Conservation (phyloP, 2,113 vertebrate genomes). For the Alaudala cheleensis region DNA sequence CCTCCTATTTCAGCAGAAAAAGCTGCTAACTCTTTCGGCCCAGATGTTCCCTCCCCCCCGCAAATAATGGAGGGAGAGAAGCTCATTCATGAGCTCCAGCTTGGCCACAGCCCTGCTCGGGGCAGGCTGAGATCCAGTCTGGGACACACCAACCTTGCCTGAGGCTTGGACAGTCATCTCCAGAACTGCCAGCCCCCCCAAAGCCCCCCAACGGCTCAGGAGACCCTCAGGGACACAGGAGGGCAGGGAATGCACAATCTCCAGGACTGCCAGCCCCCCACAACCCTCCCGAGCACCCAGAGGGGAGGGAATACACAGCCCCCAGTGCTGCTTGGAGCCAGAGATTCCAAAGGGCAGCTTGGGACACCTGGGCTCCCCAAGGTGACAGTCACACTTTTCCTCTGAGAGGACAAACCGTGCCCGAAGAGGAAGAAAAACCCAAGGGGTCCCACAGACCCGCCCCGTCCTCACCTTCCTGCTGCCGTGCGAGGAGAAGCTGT, state of each 20-base stretch:
- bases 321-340: fast-evolving
- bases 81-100: not conserved
- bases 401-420: fast-evolving
- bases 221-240: no score
- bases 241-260: no score
- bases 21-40: not conserved
- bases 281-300: not conserved
- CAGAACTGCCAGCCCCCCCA: not conserved
- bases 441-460: not conserved
- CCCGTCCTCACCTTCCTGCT: slow-evolving; percentile 82
- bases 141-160: not conserved
- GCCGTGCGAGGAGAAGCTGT: slow-evolving; percentile 77
- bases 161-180: not conserved
- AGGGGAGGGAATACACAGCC: not conserved
- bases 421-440: not conserved
- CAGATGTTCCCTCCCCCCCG: slow-evolving; percentile 24
- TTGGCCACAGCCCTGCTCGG: fast-evolving
- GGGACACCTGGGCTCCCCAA: not conserved
- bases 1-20: not conserved
- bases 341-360: not conserved
- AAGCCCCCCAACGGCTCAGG: not conserved
- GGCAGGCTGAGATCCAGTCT: not conserved
- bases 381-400: fast-evolving
- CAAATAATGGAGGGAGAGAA: not conserved
- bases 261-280: not conserved